Conservation (phyloP, 2,113 vertebrate genomes). For the Aythya baeri region DNA sequence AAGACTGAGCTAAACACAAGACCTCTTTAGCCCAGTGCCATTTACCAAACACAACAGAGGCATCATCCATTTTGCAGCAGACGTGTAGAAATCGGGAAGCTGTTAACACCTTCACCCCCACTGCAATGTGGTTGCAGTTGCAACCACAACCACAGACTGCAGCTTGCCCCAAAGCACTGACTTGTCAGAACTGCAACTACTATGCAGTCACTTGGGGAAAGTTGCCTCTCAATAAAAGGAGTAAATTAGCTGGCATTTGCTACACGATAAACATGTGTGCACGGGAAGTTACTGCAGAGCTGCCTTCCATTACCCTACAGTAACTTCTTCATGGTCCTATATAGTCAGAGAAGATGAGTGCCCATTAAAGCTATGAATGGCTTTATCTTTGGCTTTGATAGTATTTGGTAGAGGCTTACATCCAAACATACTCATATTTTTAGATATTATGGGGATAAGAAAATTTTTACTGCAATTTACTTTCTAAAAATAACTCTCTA, state of each 20-base stretch:
- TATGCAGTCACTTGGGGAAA: not conserved
- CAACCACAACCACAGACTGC: not conserved
- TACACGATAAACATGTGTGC: fast-evolving
- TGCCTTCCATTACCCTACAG: not conserved
- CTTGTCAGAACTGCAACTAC: not conserved
- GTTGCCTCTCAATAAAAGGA: no score
- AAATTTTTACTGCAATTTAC: not conserved
- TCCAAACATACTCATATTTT: not conserved
- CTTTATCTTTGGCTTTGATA: not conserved
- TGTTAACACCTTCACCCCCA: not conserved
- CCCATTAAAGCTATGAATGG: not conserved
- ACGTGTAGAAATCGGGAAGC: fast-evolving
- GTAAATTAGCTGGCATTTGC: not conserved
- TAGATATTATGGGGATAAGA: not conserved
- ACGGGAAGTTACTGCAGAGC: not conserved
- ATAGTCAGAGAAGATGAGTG: not conserved
- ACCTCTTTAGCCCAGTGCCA: fast-evolving
- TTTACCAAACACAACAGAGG: not conserved
- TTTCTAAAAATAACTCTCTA: not conserved
- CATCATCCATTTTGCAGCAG: not conserved
- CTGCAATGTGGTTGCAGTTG: fast-evolving
- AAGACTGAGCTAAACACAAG: not conserved
- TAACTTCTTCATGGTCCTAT: not conserved
- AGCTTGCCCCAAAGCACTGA: not conserved
- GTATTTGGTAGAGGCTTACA: not conserved